Percentiles rank a stretch among this genome's conserved stretches.
phyloP scores from a whole-genome alignment of 2,113 vertebrate species.

The Sporophila hypoxantha region DNA sequence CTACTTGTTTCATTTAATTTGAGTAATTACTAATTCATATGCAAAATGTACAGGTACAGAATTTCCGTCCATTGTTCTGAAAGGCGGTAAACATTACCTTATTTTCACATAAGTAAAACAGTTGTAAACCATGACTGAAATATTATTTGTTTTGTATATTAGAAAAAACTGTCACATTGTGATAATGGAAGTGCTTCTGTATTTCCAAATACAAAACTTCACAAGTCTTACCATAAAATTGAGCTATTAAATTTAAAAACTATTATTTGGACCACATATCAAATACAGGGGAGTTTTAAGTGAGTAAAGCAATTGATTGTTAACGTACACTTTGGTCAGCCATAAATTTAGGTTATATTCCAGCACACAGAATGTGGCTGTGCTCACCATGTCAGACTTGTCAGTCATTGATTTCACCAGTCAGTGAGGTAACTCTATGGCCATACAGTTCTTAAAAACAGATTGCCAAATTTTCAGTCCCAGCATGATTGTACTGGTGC shows the following conservation, averaged over 20 bases:
- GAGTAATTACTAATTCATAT: constrained; percentile 53
- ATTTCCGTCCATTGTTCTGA: constrained; percentile 48
- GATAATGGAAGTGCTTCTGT: background rate
- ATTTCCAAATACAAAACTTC: constrained; percentile 23
- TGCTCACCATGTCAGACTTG: background rate
- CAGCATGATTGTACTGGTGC: background rate
- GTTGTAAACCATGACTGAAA: constrained; percentile 24
- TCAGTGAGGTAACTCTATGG: background rate
- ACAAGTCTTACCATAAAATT: background rate
- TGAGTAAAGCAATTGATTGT: background rate
- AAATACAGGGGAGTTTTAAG: background rate
- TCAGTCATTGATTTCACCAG: background rate
- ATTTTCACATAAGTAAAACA: constrained; percentile 17
- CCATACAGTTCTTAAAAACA: background rate
- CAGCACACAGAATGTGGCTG: background rate
- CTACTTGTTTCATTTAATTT: constrained; percentile 58
- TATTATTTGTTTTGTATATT: constrained; percentile 22
- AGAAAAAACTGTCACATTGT: constrained; percentile 14
- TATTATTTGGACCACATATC: constrained; percentile 27
- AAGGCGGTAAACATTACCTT: constrained; percentile 49
- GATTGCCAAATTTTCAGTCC: background rate
- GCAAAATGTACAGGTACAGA: constrained; percentile 46
- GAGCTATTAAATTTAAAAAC: constrained; percentile 26
- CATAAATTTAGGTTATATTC: background rate
- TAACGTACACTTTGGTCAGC: background rate